Base-by-base conservation (phyloP, 2,888 invertebrate genomes). In the Linyphia triangularis region DNA sequence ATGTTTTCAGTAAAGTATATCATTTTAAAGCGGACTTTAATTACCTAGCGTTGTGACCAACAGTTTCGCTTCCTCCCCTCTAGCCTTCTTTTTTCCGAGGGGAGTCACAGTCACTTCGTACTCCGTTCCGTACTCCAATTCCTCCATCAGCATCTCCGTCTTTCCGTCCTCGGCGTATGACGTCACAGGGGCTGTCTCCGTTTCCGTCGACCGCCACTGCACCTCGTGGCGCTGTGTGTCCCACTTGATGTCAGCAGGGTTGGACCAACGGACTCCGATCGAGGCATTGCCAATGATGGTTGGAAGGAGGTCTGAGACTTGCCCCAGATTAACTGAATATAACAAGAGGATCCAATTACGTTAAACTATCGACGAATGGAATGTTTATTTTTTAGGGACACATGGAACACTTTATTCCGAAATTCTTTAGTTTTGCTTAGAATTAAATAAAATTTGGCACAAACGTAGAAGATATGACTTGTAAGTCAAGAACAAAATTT, bases 81-180 rank as follows among this genome's bases (percentile, higher is more conserved):
- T 69, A 26, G 61, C 10, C 3, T 10, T 5, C 16, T 65, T 59
- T 0, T 37, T 19, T 24, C 88, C 88, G 1, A 79, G 40, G 5
- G 88, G 88, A 6, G 63, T 67, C 16, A 88, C 78, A 6, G 3
- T 51, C 1, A 88, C 19, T 4, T 78, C 70, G 30, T 83, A 83
- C 19, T 82, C 79, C 1, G 88, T 88, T 9, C 88, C 88, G 19
- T 16, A 70, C 24, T 82, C 83, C 51, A 88, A 28, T 4, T 37
- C 70, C 24, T 88, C 88, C 5, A 83, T 16, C 9, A 59, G 19
- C 3, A 33, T n/a, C 16, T 59, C 59, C 2, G 43, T 82, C 0
- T n/a, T 4, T 10, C 30, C 61, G 7, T 70, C 61, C 19, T 40
- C 73, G 1, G 67, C 7, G 6, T 61, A 24, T 6, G 40, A 30